phyloP scores from a whole-genome alignment of 2,797 vertebrate genomes.

The Okamejei kenojei region DNA sequence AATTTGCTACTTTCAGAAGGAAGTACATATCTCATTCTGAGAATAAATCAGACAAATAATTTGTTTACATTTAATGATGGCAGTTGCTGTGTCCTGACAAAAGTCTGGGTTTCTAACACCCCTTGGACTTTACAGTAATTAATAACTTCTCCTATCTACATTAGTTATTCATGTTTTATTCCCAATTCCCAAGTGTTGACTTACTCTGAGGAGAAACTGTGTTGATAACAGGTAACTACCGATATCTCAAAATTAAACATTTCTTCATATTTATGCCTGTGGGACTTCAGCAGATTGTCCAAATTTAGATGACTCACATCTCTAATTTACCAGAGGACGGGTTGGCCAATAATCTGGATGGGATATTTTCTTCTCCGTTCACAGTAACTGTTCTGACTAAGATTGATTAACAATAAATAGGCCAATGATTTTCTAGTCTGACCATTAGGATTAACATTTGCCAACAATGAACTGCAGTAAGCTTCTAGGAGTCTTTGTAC shows the following conservation, averaged over 20 bases:
- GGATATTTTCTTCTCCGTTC: background rate
- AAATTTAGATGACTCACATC: background rate
- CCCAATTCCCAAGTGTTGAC: background rate
- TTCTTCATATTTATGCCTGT: background rate
- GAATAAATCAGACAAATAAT: background rate
- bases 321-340: background rate
- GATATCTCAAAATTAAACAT: background rate
- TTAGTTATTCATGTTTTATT: background rate
- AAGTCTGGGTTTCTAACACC: background rate
- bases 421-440: background rate
- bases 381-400: background rate
- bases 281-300: background rate
- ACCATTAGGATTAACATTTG: background rate
- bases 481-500: background rate
- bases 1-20: background rate
- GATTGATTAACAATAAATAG: background rate
- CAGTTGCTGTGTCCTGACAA: background rate
- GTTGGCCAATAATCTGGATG: background rate
- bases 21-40: background rate
- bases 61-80: background rate
- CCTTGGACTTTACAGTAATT: background rate
- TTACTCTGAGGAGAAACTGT: background rate
- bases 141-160: background rate
- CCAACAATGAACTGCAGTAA: background rate
- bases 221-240: background rate